These are phyloP conservation scores for Acropternis orthonyx DNA, from an alignment of 2,797 vertebrate genomes.

Conservation along the genomic window DNA sequence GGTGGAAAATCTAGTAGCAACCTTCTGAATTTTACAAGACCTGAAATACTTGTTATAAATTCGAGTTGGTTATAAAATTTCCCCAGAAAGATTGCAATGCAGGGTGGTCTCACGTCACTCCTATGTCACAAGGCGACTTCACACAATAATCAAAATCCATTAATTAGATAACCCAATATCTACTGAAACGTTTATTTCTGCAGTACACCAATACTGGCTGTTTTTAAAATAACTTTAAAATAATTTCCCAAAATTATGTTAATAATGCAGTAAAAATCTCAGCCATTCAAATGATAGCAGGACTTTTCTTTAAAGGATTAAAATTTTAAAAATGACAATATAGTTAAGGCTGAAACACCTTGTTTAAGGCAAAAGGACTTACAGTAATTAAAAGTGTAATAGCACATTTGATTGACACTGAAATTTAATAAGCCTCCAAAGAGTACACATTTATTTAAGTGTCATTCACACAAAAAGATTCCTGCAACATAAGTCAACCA, in stretches of 20 bases:
- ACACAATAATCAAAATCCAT: background rate
- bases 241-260: background rate
- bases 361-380: background rate
- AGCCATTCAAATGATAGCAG: background rate
- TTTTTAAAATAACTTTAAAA: background rate
- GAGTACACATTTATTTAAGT: background rate
- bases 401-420: background rate
- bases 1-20: background rate
- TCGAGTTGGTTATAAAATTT: background rate
- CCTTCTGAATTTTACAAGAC: background rate
- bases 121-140: background rate
- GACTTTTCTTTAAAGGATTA: background rate
- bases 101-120: background rate
- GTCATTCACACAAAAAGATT: background rate
- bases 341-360: background rate
- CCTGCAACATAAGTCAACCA: background rate
- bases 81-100: background rate
- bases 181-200: background rate
- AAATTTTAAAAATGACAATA: background rate
- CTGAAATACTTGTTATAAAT: background rate
- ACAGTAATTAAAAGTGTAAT: background rate
- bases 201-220: background rate
- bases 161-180: background rate
- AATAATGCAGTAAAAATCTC: background rate
- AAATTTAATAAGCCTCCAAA: background rate